Evolutionary conservation across 2,888 invertebrate genomes (phyloP), one percentile per base, ranked within the genome.

Genomic region (Alviniconcha strummeri): DNA sequence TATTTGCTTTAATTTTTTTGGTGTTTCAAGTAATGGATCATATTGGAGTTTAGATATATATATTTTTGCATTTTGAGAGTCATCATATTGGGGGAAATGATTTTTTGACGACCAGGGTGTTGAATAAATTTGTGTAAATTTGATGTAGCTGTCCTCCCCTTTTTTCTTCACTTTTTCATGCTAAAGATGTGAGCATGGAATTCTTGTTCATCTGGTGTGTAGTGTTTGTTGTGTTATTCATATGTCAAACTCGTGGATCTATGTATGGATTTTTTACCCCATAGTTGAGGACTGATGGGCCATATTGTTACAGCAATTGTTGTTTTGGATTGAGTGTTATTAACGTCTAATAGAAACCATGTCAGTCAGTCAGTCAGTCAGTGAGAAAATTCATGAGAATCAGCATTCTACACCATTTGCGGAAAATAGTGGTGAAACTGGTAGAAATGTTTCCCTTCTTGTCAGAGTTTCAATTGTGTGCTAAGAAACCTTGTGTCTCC

Each of bases 21-120:
- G 82, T 69, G 79, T 79, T 79, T 36, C 60, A 60, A 67, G 19
- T 15, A 17, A 57, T 60, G n/a, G 57, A 74, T 55, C 77, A 75
- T 60, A 74, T 19, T 60, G 69, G 80, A 72, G 81, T 81, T 75
- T 84, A 76, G 79, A 84, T 75, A 84, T 84, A 84, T 84, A 84
- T 84, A 84, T 84, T 84, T 84, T 84, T 84, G 84, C 84, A 84
- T 84, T 84, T 82, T 76, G 64, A 69, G 77, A 77, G 69, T 69
- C 78, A 17, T 13, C 67, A 67, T 77, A 56, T 69, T 36, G 67
- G 77, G 75, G 54, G 64, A 72, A 56, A 60, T 78, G 56, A 71
- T 76, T 84, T 60, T 82, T 74, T 82, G 56, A 81, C 57, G 77
- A 84, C 64, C 81, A 81, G 81, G 84, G 81, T 77, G 78, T 74